A percentile compares a stretch with the other conserved stretches of the same genome.
Conservation (phyloP, 2,888 invertebrate genomes). For the Marronus borbonicus region DNA sequence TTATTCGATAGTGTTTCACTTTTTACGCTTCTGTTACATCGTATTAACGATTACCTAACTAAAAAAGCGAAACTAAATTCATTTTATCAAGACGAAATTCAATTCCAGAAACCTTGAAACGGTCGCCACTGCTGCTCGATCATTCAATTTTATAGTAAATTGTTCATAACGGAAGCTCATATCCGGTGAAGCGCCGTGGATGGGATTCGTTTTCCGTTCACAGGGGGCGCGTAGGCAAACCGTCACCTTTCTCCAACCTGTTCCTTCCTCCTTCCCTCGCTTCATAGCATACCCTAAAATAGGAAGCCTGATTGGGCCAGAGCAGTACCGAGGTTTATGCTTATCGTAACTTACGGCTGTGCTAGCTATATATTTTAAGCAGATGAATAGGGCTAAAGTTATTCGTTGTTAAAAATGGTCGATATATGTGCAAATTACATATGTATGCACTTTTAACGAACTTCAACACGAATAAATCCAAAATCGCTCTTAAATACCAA, state of each 20-base stretch:
- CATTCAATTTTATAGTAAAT: slow-evolving; percentile 75
- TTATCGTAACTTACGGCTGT: slow-evolving; percentile 60
- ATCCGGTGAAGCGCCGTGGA: slow-evolving; percentile 75
- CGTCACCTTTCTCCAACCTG: slow-evolving; percentile 38
- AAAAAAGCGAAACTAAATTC: slow-evolving; percentile 50
- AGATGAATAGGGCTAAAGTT: background rate
- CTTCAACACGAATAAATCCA: no score
- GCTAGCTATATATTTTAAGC: background rate
- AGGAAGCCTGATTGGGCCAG: slow-evolving; percentile 32
- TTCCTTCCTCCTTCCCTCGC: slow-evolving; percentile 19
- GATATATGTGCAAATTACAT: background rate
- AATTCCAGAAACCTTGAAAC: slow-evolving; percentile 63
- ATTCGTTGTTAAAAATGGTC: slow-evolving; percentile 10
- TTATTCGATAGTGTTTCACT: background rate
- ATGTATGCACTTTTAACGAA: no score
- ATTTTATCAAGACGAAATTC: slow-evolving; percentile 59
- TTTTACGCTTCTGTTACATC: slow-evolving; percentile 4
- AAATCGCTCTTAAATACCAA: no score
- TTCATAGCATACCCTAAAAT: slow-evolving; percentile 32
- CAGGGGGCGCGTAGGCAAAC: slow-evolving; percentile 21
- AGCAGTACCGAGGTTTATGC: slow-evolving; percentile 49
- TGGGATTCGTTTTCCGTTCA: slow-evolving; percentile 40
- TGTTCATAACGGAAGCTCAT: slow-evolving; percentile 91
- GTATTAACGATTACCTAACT: slow-evolving; percentile 38
- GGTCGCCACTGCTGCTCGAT: slow-evolving; percentile 64